Percentiles rank a stretch among this genome's conserved stretches.
Conservation (phyloP, 2,113 vertebrate species). For the Murina feae region DNA sequence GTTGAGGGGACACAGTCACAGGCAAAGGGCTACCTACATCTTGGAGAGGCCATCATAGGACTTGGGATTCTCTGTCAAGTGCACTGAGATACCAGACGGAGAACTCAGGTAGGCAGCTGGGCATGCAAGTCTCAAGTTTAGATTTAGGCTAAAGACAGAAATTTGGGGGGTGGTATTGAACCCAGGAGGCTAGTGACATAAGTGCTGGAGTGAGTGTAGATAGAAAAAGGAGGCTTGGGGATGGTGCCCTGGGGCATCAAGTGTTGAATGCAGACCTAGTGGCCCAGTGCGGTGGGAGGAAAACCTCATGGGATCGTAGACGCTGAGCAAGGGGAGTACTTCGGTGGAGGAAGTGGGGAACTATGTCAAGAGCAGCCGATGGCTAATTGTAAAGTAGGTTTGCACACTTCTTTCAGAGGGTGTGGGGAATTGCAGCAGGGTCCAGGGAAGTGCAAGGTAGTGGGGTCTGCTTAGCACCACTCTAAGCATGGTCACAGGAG, state of each 20-base stretch:
- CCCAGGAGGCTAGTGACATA: not conserved
- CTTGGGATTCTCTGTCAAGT: not conserved
- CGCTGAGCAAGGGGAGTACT: not conserved
- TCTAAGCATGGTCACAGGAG: not conserved
- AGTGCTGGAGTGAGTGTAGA: not conserved
- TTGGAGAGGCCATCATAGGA: not conserved
- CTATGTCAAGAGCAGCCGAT: not conserved
- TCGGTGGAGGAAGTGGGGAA: not conserved
- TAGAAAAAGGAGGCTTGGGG: not conserved
- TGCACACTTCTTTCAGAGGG: not conserved
- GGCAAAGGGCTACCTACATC: not conserved
- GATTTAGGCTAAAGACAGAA: not conserved
- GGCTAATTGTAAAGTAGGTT: not conserved
- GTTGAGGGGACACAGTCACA: not conserved
- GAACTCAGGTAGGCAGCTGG: not conserved
- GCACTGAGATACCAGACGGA: not conserved
- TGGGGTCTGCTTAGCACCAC: not conserved
- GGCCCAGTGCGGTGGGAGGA: not conserved
- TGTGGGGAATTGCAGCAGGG: not conserved
- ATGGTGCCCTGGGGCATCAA: not conserved
- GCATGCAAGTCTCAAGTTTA: not conserved
- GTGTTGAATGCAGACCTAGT: not conserved
- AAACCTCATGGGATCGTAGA: not conserved
- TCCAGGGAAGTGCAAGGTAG: not conserved
- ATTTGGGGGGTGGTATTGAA: not conserved